A percentile compares a stretch with the other conserved stretches of the same genome.
These are phyloP conservation scores for Parazoanthus darwini DNA, from an alignment of 92 coral and sea anemone genomes.

Conservation along the genomic window DNA sequence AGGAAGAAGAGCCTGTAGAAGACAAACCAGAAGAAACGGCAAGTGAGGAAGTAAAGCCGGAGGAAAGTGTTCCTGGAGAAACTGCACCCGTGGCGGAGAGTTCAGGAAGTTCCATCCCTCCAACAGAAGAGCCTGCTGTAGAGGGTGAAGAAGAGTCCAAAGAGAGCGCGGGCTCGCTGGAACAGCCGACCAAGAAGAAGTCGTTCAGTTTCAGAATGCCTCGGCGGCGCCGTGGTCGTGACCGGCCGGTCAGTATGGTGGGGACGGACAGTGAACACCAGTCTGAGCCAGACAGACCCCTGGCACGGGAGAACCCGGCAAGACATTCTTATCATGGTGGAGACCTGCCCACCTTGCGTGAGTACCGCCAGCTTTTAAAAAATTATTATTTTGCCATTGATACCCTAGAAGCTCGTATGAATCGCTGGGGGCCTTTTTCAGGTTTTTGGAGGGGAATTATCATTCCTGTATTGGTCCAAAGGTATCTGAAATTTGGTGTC, in stretches of 20 bases:
- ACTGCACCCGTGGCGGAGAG: slow-evolving; percentile 27
- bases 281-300: slow-evolving; percentile 18
- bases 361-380: slow-evolving; percentile 16
- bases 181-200: slow-evolving; percentile 1
- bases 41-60: slow-evolving; percentile 29
- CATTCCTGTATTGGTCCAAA: not conserved
- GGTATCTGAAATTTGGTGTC: not conserved
- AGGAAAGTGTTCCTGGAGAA: slow-evolving; percentile 31
- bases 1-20: slow-evolving; percentile 29
- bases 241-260: slow-evolving; percentile 79
- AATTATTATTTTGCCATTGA: not conserved
- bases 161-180: not conserved
- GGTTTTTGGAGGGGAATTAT: not conserved
- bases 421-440: not conserved
- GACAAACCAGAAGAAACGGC: slow-evolving; percentile 16
- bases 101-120: slow-evolving; percentile 38
- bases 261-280: slow-evolving; percentile 56
- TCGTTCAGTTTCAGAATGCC: slow-evolving; percentile 23
- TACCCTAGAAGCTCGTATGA: not conserved
- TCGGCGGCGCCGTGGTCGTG: slow-evolving; percentile 50
- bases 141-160: slow-evolving; percentile 16
- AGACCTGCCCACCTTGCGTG: slow-evolving; percentile 67
- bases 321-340: slow-evolving; percentile 87
- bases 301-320: slow-evolving; percentile 63
- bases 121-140: slow-evolving; percentile 34